Conservation (phyloP, 2,888 invertebrate species). For the Luffia ferchaultella region DNA sequence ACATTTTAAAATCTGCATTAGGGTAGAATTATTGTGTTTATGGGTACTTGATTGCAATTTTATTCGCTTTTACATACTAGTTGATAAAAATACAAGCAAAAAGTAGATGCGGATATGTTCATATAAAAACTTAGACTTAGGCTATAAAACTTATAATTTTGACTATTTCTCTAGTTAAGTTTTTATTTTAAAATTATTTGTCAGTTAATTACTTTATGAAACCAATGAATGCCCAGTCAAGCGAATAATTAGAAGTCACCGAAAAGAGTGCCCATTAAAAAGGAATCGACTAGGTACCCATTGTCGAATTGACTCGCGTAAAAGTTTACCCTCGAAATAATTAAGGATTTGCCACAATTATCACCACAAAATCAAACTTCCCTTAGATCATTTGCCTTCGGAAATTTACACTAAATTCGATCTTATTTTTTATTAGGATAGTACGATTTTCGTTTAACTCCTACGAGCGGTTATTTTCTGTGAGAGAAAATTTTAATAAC, state of each 20-base stretch:
- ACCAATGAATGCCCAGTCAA: background rate
- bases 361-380: constrained; percentile 62
- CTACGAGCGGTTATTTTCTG: constrained; percentile 33
- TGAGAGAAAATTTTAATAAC: constrained; percentile 55
- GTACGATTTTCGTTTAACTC: constrained; percentile 24
- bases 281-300: constrained; percentile 46
- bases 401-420: constrained; percentile 27
- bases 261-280: constrained; percentile 60
- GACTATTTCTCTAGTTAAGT: no score
- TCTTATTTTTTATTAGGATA: constrained; percentile 26
- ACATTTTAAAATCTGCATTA: no score
- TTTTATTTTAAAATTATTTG: no score
- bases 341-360: constrained; percentile 66
- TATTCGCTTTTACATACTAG: no score
- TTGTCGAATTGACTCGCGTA: constrained; percentile 57
- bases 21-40: no score
- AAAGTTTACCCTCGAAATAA: constrained; percentile 67
- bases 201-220: background rate
- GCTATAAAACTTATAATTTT: no score
- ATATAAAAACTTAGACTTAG: no score
- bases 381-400: constrained; percentile 52
- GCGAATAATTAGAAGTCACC: constrained; percentile 50
- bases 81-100: no score
- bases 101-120: no score
- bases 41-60: no score